Conservation (phyloP, 2,888 invertebrate genomes). For the Drosophila recens region DNA sequence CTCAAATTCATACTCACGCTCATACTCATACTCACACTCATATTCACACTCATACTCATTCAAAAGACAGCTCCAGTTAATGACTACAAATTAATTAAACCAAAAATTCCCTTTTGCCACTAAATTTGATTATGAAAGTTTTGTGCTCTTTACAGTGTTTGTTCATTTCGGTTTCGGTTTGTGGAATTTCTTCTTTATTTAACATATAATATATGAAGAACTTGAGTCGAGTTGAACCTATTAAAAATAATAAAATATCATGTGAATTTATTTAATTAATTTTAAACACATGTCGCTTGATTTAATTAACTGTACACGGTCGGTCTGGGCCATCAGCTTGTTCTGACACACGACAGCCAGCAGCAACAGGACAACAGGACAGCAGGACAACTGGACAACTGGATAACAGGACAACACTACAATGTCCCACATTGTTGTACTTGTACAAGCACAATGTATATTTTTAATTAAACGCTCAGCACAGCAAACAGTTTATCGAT, state of each 20-base stretch:
- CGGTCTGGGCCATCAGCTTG: slow-evolving; percentile 45
- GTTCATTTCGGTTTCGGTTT: background rate
- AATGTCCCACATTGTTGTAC: slow-evolving; percentile 5
- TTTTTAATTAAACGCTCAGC: slow-evolving; percentile 69
- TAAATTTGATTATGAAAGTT: slow-evolving; percentile 62
- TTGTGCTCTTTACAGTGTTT: slow-evolving; percentile 33
- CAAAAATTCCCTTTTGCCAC: slow-evolving; percentile 56
- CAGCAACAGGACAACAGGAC: slow-evolving; percentile 28
- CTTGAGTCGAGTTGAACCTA: slow-evolving; percentile 36
- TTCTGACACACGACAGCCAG: slow-evolving; percentile 50
- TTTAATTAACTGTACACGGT: slow-evolving; percentile 76
- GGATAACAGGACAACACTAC: slow-evolving; percentile 14
- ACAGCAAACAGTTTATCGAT: slow-evolving; percentile 39
- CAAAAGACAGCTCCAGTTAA: slow-evolving; percentile 57
- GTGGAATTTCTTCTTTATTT: slow-evolving; percentile 14
- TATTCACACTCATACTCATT: slow-evolving; percentile 17
- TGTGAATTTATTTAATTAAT: slow-evolving; percentile 70
- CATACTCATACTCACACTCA: slow-evolving; percentile 8
- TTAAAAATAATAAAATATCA: slow-evolving; percentile 58
- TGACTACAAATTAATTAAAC: slow-evolving; percentile 78
- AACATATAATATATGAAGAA: background rate
- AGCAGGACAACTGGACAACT: slow-evolving; percentile 5
- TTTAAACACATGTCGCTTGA: slow-evolving; percentile 71
- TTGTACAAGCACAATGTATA: slow-evolving; percentile 27
- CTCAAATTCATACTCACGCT: background rate